These are phyloP conservation scores for Grapholita molesta DNA, from an alignment of 1,140 invertebrate species.

Conservation along the genomic window DNA sequence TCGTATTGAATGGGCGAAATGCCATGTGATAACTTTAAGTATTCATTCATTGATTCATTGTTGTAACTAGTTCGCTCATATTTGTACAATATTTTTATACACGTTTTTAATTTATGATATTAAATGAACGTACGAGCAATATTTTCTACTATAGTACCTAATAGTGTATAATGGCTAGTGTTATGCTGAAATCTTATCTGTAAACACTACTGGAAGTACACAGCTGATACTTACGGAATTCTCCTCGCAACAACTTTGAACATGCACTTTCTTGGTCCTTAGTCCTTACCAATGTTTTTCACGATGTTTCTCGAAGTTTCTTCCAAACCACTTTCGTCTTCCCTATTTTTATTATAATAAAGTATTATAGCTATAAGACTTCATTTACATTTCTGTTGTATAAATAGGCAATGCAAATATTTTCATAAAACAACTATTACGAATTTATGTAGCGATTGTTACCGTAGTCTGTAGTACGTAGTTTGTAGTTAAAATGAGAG, in stretches of 20 bases:
- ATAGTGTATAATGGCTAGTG: background rate
- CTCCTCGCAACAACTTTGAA: background rate
- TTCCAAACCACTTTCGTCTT: background rate
- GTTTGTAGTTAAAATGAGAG: slow-evolving; percentile 36
- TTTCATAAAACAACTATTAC: slow-evolving; percentile 61
- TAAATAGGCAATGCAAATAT: slow-evolving; percentile 38
- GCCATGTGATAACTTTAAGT: background rate
- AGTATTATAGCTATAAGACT: slow-evolving; percentile 60
- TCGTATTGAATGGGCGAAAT: background rate
- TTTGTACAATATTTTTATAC: slow-evolving; percentile 51
- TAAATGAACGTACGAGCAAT: slow-evolving; percentile 32
- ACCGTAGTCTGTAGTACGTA: slow-evolving; percentile 60
- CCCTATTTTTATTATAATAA: slow-evolving; percentile 35
- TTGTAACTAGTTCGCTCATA: slow-evolving; percentile 30
- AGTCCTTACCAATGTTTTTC: background rate
- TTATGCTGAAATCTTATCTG: background rate
- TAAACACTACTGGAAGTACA: background rate
- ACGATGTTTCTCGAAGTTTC: background rate
- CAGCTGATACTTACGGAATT: background rate
- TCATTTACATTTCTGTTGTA: slow-evolving; percentile 46
- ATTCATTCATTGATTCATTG: background rate
- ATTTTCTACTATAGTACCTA: slow-evolving; percentile 32
- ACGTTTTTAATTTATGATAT: slow-evolving; percentile 39
- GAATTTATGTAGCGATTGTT: slow-evolving; percentile 69
- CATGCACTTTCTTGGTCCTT: background rate